Base-by-base conservation (phyloP, 53 echinoderm and acorn worm species). In the Paracentrotus lividus region DNA sequence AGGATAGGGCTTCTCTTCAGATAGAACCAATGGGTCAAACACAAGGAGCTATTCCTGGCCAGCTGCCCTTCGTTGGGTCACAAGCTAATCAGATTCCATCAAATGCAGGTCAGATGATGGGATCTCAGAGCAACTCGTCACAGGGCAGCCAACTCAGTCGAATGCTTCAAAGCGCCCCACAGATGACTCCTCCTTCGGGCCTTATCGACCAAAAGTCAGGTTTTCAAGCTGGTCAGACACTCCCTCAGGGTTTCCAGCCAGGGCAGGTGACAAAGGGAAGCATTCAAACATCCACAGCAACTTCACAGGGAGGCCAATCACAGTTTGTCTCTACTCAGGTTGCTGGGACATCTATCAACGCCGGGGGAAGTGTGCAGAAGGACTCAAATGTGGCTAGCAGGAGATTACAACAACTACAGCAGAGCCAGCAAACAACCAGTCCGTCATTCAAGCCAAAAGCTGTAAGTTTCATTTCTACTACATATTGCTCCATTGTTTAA, bases 321-420 rank as follows among this genome's bases (percentile, higher is more conserved):
- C 55, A 55, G 38, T 29, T 53, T 40, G 36, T 38, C 18, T 27
- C 53, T 9, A n/a, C 90, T 40, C 7, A 43, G n/a, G 29, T 42
- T 29, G n/a, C 51, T 53, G 52, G 53, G 23, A 29, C 90, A 90
- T 42, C 42, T 8, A 24, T 65, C 43, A 72, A 40, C 40, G 67
- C 64, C 26, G 64, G 44, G 42, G 76, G 69, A 27, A 32, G 31
- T 33, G 29, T 75, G 53, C 72, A 75, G 54, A 72, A 91, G 40
- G 91, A 91, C 16, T 0, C 20, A 20, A 91, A 91, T 13, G 29
- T 52, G 36, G 91, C 91, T 40, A 91, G 91, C 38, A 49, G 72
- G 38, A 91, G 91, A 76, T 77, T 91, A 55, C 72, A 91, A 52
- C 91, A 91, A 77, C 32, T 91, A 15, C 91, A 91, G 38, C 91